Percentiles rank a stretch among this genome's conserved stretches.
These are phyloP conservation scores for Antheraea assamensis DNA, from an alignment of 2,888 invertebrate genomes.

Conservation along the genomic window DNA sequence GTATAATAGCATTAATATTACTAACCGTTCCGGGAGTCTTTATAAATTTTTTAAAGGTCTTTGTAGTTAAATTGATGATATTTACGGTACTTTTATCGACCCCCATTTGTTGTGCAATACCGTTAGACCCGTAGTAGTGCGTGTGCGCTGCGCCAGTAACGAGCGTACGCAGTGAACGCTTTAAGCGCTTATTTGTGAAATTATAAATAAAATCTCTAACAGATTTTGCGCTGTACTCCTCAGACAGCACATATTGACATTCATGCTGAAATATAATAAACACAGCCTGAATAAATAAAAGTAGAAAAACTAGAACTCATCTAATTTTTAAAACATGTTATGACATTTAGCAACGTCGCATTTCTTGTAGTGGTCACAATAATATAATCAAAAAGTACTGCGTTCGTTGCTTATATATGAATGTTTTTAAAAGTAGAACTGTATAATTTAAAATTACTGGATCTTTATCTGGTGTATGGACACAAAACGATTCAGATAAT, in stretches of 20 bases:
- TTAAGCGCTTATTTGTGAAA: slow-evolving; percentile 68
- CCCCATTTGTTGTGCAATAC: slow-evolving; percentile 37
- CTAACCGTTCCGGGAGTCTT: slow-evolving; percentile 83
- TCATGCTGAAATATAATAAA: slow-evolving; percentile 81
- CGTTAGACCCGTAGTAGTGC: slow-evolving; percentile 65
- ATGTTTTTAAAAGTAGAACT: too few species aligned
- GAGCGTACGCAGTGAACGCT: slow-evolving; percentile 65
- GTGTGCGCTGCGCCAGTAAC: slow-evolving; percentile 64
- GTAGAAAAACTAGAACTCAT: slow-evolving; percentile 6
- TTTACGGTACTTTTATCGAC: slow-evolving; percentile 62
- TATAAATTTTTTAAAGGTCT: slow-evolving; percentile 84
- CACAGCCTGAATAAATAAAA: slow-evolving; percentile 19
- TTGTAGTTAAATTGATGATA: slow-evolving; percentile 85
- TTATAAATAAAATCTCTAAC: slow-evolving; percentile 80
- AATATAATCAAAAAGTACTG: not conserved
- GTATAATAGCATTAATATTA: slow-evolving; percentile 9
- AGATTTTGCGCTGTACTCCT: slow-evolving; percentile 73
- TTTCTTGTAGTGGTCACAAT: not conserved
- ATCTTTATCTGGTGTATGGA: too few species aligned
- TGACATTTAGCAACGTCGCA: not conserved
- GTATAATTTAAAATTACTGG: too few species aligned
- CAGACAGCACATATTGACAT: slow-evolving; percentile 84
- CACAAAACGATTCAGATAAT: too few species aligned
- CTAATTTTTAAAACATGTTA: not conserved
- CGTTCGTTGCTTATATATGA: too few species aligned